A percentile compares a stretch with the other conserved stretches of the same genome.
phyloP scores from a whole-genome alignment of 1,140 invertebrate species.

The Pseudomyrmex flavicornis region DNA sequence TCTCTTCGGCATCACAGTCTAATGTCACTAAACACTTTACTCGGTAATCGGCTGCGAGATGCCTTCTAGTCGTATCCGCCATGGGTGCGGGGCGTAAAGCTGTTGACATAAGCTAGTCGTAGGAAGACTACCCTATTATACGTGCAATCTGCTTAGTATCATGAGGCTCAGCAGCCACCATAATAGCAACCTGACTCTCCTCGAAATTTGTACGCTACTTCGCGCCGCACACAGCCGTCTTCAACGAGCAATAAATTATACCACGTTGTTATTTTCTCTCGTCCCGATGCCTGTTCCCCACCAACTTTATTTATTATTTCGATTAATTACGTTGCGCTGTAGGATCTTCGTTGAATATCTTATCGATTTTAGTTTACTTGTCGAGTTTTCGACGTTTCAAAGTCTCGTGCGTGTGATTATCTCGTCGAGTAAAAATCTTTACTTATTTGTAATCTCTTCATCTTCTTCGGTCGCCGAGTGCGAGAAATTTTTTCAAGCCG shows the following conservation, averaged over 20 bases:
- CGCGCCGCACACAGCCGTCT: slow-evolving; percentile 13
- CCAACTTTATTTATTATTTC: slow-evolving; percentile 17
- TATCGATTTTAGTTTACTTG: background rate
- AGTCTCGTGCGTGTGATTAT: background rate
- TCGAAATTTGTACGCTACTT: slow-evolving; percentile 63
- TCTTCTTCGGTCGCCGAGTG: background rate
- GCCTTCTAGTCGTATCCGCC: slow-evolving; percentile 56
- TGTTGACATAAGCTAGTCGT: slow-evolving; percentile 70
- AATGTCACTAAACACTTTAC: slow-evolving; percentile 52
- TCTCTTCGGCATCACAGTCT: slow-evolving; percentile 23
- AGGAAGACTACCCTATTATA: slow-evolving; percentile 70
- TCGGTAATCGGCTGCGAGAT: slow-evolving; percentile 67
- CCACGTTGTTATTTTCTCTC: slow-evolving; percentile 9
- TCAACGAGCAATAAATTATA: slow-evolving; percentile 45
- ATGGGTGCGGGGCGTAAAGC: slow-evolving; percentile 58
- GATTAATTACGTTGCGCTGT: background rate
- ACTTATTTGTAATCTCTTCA: background rate
- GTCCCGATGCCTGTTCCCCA: background rate
- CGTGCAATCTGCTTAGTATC: slow-evolving; percentile 73
- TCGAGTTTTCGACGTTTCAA: background rate
- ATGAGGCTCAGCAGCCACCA: slow-evolving; percentile 54
- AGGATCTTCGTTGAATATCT: background rate
- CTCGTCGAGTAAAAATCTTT: background rate
- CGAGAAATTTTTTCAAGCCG: background rate
- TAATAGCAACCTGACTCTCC: slow-evolving; percentile 65